Percentiles rank a stretch among this genome's conserved stretches.
Evolutionary conservation across 2,113 vertebrate species (phyloP).

Genomic region (Triplophysa tibetana): DNA sequence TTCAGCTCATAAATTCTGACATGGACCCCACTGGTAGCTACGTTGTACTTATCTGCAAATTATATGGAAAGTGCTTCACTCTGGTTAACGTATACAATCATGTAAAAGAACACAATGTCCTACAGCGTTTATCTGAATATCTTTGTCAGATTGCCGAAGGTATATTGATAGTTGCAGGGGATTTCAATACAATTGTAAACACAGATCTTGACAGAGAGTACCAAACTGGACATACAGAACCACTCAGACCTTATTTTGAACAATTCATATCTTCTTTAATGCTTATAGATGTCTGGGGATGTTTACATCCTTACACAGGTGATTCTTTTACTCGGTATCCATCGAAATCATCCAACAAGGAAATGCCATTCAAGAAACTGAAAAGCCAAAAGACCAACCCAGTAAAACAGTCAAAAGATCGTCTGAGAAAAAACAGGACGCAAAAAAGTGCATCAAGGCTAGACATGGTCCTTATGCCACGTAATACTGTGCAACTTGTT

Average conservation of each 20-base stretch:
- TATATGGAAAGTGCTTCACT: slow-evolving; percentile 34
- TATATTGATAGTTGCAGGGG: slow-evolving; percentile 43
- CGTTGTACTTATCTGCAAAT: slow-evolving; percentile 15
- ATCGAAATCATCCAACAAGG: background rate
- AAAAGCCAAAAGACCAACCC: no score
- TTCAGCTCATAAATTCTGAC: background rate
- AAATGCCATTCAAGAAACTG: no score
- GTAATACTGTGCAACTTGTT: slow-evolving; percentile 52
- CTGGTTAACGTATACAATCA: slow-evolving; percentile 53
- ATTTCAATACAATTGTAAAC: slow-evolving; percentile 47
- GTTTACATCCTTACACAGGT: background rate
- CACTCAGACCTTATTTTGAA: slow-evolving; percentile 32
- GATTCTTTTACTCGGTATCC: background rate
- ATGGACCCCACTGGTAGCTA: slow-evolving; percentile 1
- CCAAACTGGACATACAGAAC: background rate
- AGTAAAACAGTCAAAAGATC: background rate
- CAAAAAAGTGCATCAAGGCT: slow-evolving; percentile 2
- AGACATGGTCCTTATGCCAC: slow-evolving; percentile 45
- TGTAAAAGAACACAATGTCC: slow-evolving; percentile 26
- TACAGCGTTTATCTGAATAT: slow-evolving; percentile 54
- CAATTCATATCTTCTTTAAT: slow-evolving; percentile 29
- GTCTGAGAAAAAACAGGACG: background rate
- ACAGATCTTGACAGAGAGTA: slow-evolving; percentile 22
- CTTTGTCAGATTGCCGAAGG: slow-evolving; percentile 53
- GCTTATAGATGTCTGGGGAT: slow-evolving; percentile 34